phyloP scores from a whole-genome alignment of 2,797 vertebrate genomes.

The Danio aesculapii region DNA sequence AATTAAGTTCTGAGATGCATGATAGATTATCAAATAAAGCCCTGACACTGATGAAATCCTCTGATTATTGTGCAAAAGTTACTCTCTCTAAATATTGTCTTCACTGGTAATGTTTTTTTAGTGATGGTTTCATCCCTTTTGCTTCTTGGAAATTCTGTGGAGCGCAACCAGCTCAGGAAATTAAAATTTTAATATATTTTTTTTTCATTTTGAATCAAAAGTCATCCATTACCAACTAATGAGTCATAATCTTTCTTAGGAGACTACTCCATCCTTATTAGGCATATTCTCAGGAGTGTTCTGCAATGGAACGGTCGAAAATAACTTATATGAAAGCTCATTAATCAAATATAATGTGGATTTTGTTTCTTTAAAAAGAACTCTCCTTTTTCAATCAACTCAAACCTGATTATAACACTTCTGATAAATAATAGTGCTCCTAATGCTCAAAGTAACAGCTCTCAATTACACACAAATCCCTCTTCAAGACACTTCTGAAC shows the following conservation, averaged over 20 bases:
- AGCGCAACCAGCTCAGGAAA: conserved; percentile 1
- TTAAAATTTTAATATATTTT: background rate
- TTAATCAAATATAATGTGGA: conserved; percentile 19
- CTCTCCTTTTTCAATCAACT: background rate
- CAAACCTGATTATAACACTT: background rate
- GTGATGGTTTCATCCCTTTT: background rate
- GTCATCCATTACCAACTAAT: conserved; percentile 4
- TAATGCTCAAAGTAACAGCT: conserved; percentile 2
- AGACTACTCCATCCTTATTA: background rate
- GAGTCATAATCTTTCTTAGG: conserved; percentile 3
- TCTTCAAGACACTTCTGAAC: background rate
- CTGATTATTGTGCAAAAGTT: conserved; percentile 1
- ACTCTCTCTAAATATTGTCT: background rate
- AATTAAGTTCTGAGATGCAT: conserved; percentile 4
- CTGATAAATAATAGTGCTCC: background rate
- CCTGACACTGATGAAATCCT: conserved; percentile 5
- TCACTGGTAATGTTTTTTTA: too few relatives aligned
- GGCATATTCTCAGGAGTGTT: background rate
- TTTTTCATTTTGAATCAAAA: background rate
- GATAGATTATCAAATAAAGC: conserved; percentile 25
- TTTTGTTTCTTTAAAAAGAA: background rate
- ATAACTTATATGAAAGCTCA: background rate
- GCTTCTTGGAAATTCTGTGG: conserved; percentile 16
- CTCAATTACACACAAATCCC: conserved; percentile 21
- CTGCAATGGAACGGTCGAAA: background rate